These are phyloP conservation scores for Phataginus tetradactyla DNA, from an alignment of 2,797 vertebrate species.

Conservation along the genomic window DNA sequence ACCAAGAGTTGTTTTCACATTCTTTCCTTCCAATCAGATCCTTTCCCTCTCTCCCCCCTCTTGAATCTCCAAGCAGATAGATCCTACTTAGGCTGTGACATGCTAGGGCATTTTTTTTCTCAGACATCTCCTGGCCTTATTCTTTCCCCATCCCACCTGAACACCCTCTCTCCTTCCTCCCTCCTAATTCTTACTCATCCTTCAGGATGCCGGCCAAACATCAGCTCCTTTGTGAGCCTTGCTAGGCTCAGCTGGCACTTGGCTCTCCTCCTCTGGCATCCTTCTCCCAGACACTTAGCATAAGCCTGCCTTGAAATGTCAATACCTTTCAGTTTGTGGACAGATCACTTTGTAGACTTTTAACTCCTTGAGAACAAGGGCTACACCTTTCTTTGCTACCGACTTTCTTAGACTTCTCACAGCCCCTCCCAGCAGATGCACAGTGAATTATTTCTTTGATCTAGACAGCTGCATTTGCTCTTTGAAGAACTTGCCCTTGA, in stretches of 20 bases:
- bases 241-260: background rate
- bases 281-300: background rate
- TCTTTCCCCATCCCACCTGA: background rate
- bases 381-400: background rate
- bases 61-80: background rate
- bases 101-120: background rate
- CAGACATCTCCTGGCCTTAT: background rate
- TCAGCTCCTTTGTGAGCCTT: background rate
- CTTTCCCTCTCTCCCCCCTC: background rate
- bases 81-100: background rate
- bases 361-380: background rate
- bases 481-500: slow-evolving; percentile 1
- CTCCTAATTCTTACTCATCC: background rate
- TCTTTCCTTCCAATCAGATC: background rate
- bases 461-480: background rate
- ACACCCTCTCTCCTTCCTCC: background rate
- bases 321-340: background rate
- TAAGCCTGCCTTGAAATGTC: background rate
- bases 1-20: background rate
- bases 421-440: background rate
- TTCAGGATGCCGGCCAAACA: background rate
- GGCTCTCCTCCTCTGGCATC: background rate
- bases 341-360: background rate
- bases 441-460: background rate
- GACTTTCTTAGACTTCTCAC: background rate